Evolutionary conservation across 64 coral and sea anemone genomes (phyloP).

Genomic region (Pocillopora damicornis): DNA sequence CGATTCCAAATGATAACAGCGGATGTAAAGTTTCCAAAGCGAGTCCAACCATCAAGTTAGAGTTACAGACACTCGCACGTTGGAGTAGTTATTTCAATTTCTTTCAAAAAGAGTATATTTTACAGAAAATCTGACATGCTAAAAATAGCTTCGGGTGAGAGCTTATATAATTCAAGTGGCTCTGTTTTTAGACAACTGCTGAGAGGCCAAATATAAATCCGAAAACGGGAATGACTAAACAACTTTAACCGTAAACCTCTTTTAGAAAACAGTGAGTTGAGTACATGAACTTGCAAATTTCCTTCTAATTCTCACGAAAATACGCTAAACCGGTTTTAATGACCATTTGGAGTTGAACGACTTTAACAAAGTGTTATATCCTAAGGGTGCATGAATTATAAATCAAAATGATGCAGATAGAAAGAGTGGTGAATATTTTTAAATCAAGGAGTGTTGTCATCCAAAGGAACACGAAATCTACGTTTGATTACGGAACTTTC

Average conservation of each 20-base stretch:
- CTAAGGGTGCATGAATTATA: neutral
- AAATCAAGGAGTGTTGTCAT: no score
- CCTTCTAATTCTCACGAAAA: neutral
- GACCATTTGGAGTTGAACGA: neutral
- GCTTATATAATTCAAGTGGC: neutral
- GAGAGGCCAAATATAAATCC: neutral
- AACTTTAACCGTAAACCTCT: neutral
- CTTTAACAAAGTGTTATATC: neutral
- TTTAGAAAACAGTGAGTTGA: neutral
- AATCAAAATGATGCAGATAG: neutral
- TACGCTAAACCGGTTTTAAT: neutral
- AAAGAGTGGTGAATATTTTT: neutral
- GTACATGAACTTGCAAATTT: neutral
- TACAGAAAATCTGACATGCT: no score
- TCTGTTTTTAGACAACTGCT: neutral
- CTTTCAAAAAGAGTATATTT: no score
- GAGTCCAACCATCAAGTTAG: neutral
- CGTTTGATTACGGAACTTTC: no score
- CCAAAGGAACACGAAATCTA: no score
- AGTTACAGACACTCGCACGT: no score
- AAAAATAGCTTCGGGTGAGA: neutral
- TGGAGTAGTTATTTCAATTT: no score
- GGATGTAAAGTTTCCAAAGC: neutral
- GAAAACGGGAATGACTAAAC: neutral
- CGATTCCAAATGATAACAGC: conserved; percentile 1